A percentile compares a stretch with the other conserved stretches of the same genome.
These are phyloP conservation scores for Amiota communis DNA, from an alignment of 2,888 invertebrate genomes.

Conservation along the genomic window DNA sequence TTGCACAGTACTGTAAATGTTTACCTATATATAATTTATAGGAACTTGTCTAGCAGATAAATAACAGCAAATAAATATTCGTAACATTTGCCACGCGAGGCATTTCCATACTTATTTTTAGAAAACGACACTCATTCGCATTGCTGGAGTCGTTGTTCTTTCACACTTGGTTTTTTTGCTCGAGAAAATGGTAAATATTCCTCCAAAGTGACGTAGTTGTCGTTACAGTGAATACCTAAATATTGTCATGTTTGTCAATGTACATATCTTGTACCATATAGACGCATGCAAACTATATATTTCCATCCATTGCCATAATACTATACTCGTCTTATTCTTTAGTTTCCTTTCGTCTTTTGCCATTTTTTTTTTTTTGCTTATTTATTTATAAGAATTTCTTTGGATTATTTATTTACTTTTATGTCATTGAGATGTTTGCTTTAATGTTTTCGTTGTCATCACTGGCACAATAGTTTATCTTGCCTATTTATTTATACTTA, in stretches of 20 bases:
- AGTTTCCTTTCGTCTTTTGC: neutral
- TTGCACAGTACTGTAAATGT: too few species aligned
- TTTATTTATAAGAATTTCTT: neutral
- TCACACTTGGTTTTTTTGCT: neutral
- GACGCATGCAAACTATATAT: too few species aligned
- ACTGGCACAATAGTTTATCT: neutral
- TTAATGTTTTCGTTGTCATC: too few species aligned
- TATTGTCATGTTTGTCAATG: too few species aligned
- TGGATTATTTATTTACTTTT: neutral
- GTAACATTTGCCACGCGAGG: slow-evolving; percentile 1
- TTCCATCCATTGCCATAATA: too few species aligned
- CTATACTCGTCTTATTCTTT: neutral
- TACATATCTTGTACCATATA: too few species aligned
- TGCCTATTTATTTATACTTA: neutral
- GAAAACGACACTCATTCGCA: neutral
- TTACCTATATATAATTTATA: too few species aligned
- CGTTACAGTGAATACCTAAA: neutral
- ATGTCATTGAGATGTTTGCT: neutral
- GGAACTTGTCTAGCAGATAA: neutral
- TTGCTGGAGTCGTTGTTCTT: neutral
- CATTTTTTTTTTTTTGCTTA: neutral
- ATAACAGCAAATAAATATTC: slow-evolving; percentile 1
- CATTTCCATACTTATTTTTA: neutral
- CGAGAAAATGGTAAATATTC: neutral
- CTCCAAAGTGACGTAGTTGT: neutral